Evolutionary conservation across 1,140 invertebrate species (phyloP).

Genomic region (Portunus trituberculatus): DNA sequence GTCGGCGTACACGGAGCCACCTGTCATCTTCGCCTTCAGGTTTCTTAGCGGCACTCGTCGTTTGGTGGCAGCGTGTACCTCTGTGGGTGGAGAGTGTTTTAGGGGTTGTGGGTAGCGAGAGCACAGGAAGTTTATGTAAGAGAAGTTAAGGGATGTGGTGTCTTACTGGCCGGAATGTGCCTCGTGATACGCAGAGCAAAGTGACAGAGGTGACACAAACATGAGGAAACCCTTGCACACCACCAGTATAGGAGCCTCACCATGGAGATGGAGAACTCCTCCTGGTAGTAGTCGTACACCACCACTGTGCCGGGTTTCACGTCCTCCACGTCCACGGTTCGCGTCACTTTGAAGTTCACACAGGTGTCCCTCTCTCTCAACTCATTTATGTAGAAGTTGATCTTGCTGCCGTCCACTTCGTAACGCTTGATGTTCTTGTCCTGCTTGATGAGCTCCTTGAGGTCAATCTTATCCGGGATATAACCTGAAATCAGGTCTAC

Average conservation of each 20-base stretch:
- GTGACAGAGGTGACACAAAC: neutral
- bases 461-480: slow-evolving; percentile 63
- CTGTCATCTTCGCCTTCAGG: neutral
- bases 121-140: neutral
- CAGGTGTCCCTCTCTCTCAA: slow-evolving; percentile 79
- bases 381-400: slow-evolving; percentile 82
- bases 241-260: neutral
- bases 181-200: neutral
- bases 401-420: slow-evolving; percentile 80
- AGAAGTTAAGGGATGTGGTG: neutral
- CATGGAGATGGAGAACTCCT: slow-evolving; percentile 80
- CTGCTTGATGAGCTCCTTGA: slow-evolving; percentile 55
- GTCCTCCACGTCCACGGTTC: slow-evolving; percentile 81
- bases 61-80: slow-evolving; percentile 39
- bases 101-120: neutral
- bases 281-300: slow-evolving; percentile 87
- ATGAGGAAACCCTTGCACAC: neutral
- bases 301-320: slow-evolving; percentile 85
- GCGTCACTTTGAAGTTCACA: slow-evolving; percentile 81
- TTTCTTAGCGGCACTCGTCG: slow-evolving; percentile 27
- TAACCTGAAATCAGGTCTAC: slow-evolving; percentile 77
- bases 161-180: neutral
- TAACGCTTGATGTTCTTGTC: slow-evolving; percentile 79
- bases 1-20: neutral
- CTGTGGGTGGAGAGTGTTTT: neutral